These are phyloP conservation scores for Psettodes erumei DNA, from an alignment of 2,113 vertebrate genomes.

Conservation along the genomic window DNA sequence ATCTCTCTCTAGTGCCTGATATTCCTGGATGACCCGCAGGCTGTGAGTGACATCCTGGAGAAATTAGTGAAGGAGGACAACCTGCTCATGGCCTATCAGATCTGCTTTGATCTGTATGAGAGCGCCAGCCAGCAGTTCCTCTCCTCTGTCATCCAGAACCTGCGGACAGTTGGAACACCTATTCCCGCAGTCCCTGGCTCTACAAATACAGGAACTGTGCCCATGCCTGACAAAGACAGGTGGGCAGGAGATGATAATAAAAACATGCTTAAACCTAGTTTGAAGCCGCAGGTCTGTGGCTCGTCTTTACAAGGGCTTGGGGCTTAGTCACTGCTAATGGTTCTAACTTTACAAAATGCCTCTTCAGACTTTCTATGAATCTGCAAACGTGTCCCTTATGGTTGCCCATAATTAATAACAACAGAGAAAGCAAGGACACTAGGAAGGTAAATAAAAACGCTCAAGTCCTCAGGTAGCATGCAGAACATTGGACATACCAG, in stretches of 20 bases:
- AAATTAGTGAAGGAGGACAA: constrained; percentile 99
- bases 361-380: neutral
- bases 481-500: neutral
- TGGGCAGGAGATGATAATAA: constrained; percentile 56
- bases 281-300: neutral
- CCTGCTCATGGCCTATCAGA: constrained; percentile 98
- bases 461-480: neutral
- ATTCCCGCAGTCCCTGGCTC: constrained; percentile 96
- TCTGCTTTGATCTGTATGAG: constrained; percentile 98
- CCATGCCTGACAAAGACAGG: constrained; percentile 92
- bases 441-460: neutral
- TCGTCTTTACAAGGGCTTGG: neutral
- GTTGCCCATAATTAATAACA: neutral
- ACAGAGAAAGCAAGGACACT: neutral
- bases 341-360: too few species aligned
- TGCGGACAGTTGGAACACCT: constrained; percentile 93
- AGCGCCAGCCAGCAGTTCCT: constrained; percentile 99
- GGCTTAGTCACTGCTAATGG: neutral
- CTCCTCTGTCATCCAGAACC: constrained; percentile 97
- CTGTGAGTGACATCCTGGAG: constrained; percentile 98
- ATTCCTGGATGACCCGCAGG: constrained; percentile 98
- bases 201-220: constrained; percentile 95
- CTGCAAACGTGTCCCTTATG: neutral
- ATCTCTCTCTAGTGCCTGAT: constrained; percentile 90
- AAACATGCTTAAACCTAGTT: too few species aligned